Percentiles rank a stretch among this genome's conserved stretches.
Conservation (phyloP, 2,113 vertebrate genomes). For the Corapipo altera region DNA sequence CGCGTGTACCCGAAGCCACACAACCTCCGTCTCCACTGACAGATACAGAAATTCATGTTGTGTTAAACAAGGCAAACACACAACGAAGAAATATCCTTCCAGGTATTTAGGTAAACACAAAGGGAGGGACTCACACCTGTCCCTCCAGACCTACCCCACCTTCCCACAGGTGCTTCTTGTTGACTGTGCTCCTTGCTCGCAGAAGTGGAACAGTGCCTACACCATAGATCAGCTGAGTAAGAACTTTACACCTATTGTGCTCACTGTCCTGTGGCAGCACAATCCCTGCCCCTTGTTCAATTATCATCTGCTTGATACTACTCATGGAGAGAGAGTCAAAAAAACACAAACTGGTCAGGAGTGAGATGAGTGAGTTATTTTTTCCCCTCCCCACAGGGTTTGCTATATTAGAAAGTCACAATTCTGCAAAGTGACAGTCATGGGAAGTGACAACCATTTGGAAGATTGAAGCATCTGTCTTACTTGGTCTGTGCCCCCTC, state of each 20-base stretch:
- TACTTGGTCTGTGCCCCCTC: not conserved
- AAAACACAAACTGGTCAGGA: not conserved
- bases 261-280: not conserved
- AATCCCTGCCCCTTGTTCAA: not conserved
- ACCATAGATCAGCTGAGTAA: not conserved
- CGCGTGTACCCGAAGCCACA: not conserved
- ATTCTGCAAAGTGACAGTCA: conserved; percentile 26
- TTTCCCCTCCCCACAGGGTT: conserved; percentile 15
- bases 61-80: not conserved
- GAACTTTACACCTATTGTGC: not conserved
- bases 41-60: not conserved
- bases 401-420: conserved; percentile 30
- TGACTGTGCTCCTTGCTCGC: not conserved
- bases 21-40: not conserved
- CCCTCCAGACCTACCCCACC: not conserved
- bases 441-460: conserved; percentile 45
- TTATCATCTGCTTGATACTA: not conserved
- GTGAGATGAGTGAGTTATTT: not conserved
- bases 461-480: conserved; percentile 58
- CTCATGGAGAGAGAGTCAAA: not conserved
- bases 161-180: not conserved
- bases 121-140: not conserved
- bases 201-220: not conserved
- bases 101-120: not conserved
- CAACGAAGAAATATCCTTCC: not conserved